A percentile compares a stretch with the other conserved stretches of the same genome.
Conservation (phyloP, 2,888 invertebrate species). For the Pilophorus perplexus region DNA sequence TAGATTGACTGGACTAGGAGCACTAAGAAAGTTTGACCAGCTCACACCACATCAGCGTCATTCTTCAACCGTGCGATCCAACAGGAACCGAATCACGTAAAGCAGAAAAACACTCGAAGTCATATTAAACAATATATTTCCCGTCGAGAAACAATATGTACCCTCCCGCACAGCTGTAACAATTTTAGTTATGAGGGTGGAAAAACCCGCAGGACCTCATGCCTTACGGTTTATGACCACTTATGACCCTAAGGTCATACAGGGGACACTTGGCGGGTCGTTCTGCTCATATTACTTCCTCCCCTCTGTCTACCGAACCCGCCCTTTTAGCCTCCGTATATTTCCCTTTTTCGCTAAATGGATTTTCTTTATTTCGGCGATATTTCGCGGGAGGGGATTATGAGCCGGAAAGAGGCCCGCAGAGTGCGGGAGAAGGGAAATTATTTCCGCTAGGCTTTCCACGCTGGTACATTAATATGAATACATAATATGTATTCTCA, state of each 20-base stretch:
- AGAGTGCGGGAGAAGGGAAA: no score
- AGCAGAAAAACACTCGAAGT: constrained; percentile 1
- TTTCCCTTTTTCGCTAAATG: not conserved
- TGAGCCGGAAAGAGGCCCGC: no score
- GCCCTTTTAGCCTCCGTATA: not conserved
- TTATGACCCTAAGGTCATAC: constrained; percentile 3
- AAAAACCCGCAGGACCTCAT: not conserved
- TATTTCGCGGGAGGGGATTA: not conserved
- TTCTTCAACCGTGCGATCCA: no score
- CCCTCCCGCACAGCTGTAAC: no score
- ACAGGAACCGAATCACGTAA: no score
- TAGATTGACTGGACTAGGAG: no score
- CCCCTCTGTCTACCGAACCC: not conserved
- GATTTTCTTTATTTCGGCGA: not conserved
- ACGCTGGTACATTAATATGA: no score
- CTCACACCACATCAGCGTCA: no score
- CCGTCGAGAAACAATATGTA: not conserved
- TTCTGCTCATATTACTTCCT: not conserved
- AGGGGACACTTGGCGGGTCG: no score
- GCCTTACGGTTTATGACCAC: not conserved
- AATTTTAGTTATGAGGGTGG: not conserved
- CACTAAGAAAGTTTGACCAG: no score
- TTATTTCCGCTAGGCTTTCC: no score
- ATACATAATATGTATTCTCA: no score
- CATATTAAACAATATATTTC: constrained; percentile 11